Evolutionary conservation across 2,888 invertebrate genomes (phyloP).

Genomic region (Cancer borealis): DNA sequence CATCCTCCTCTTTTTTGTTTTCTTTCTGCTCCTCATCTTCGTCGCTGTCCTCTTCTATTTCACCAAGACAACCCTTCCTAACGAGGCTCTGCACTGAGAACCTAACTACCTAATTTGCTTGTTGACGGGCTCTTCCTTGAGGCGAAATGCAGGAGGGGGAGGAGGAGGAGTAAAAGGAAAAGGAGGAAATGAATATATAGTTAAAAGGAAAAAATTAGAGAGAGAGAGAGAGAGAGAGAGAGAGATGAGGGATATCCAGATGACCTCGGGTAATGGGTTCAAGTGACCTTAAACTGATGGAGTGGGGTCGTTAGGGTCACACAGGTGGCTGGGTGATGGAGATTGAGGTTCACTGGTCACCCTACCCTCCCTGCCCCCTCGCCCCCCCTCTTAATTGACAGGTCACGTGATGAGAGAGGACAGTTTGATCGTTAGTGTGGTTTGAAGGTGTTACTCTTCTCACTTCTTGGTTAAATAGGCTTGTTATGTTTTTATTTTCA

Average conservation of each 20-base stretch:
- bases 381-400: not conserved
- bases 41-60: not conserved
- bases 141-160: not conserved
- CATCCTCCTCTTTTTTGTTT: too few relatives aligned
- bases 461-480: not conserved
- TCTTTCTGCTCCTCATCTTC: not conserved
- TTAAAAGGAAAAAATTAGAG: not conserved
- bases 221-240: not conserved
- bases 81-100: not conserved
- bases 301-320: not conserved
- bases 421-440: not conserved
- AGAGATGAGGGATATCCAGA: not conserved
- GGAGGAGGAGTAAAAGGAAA: too few relatives aligned
- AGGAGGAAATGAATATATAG: too few relatives aligned
- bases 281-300: not conserved
- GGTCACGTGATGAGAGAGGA: conserved; percentile 4
- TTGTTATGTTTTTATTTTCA: not conserved
- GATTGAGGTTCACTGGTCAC: not conserved
- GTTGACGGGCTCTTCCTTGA: not conserved
- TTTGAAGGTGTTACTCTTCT: not conserved
- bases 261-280: not conserved
- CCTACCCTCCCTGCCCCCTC: not conserved
- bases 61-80: not conserved
- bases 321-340: not conserved
- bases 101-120: conserved; percentile 20